Evolutionary conservation across 2,113 vertebrate genomes (phyloP).

Genomic region (Sporophila hypoxantha): DNA sequence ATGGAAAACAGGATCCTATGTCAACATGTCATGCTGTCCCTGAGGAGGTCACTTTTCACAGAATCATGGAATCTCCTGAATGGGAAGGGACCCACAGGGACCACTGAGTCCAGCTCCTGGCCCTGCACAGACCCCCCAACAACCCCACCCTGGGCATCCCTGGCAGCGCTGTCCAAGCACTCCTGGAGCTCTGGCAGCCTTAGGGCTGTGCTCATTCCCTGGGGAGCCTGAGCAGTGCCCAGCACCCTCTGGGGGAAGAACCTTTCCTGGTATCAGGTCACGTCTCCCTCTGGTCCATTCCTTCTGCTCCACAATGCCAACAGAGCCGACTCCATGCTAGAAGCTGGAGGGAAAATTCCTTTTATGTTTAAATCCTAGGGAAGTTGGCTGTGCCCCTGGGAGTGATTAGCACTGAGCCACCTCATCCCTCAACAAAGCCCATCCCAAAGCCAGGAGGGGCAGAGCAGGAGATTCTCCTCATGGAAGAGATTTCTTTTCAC

Average conservation of each 20-base stretch:
- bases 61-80: neutral
- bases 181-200: neutral
- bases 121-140: neutral
- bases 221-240: neutral
- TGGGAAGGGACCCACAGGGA: neutral
- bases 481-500: neutral
- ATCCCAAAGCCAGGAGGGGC: neutral
- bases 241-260: neutral
- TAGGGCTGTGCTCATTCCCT: neutral
- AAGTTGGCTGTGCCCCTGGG: neutral
- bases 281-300: rapidly evolving
- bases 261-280: neutral
- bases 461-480: neutral
- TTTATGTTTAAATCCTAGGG: neutral
- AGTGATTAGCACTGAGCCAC: neutral
- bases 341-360: neutral
- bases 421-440: neutral
- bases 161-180: rapidly evolving
- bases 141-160: neutral
- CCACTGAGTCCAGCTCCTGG: rapidly evolving
- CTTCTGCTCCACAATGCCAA: rapidly evolving
- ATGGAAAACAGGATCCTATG: neutral
- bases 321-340: rapidly evolving
- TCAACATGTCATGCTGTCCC: neutral
- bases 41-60: neutral